phyloP scores from a whole-genome alignment of 2,888 invertebrate genomes.

The Caenorhabditis sp. region DNA sequence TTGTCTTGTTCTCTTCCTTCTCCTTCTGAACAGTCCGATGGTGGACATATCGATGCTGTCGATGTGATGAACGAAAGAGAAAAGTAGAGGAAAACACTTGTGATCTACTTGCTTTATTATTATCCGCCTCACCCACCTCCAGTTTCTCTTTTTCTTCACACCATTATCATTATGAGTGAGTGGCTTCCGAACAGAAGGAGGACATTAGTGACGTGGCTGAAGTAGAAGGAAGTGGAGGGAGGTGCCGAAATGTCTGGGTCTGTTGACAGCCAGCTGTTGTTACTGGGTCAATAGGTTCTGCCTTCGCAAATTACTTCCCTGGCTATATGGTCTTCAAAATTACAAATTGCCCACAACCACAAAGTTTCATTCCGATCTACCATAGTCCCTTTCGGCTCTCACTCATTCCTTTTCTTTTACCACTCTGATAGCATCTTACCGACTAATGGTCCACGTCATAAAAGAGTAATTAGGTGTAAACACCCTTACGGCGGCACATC shows the following conservation, averaged over 20 bases:
- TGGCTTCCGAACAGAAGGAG: no score
- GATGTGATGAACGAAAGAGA: slow-evolving; percentile 17
- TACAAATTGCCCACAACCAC: no score
- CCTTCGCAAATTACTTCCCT: slow-evolving; percentile 11
- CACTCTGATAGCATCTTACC: background rate
- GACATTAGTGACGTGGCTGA: background rate
- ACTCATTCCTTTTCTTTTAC: background rate
- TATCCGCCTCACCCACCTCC: slow-evolving; percentile 14
- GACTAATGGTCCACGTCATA: background rate
- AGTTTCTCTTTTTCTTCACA: slow-evolving; percentile 18
- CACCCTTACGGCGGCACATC: slow-evolving; percentile 17
- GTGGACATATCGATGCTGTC: no score
- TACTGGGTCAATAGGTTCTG: slow-evolving; percentile 32
- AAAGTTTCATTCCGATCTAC: no score
- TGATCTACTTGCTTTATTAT: slow-evolving; percentile 35
- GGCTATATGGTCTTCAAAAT: no score
- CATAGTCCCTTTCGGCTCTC: background rate
- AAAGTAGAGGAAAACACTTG: slow-evolving; percentile 29
- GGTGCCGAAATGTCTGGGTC: slow-evolving; percentile 28
- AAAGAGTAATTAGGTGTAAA: slow-evolving; percentile 45
- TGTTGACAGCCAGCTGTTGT: slow-evolving; percentile 33
- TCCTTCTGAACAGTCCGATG: slow-evolving; percentile 24
- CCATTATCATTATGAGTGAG: slow-evolving; percentile 41
- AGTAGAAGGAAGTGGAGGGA: background rate
- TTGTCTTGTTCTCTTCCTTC: slow-evolving; percentile 9